Evolutionary conservation across 2,113 vertebrate genomes (phyloP).

Genomic region (Apteryx owenii): DNA sequence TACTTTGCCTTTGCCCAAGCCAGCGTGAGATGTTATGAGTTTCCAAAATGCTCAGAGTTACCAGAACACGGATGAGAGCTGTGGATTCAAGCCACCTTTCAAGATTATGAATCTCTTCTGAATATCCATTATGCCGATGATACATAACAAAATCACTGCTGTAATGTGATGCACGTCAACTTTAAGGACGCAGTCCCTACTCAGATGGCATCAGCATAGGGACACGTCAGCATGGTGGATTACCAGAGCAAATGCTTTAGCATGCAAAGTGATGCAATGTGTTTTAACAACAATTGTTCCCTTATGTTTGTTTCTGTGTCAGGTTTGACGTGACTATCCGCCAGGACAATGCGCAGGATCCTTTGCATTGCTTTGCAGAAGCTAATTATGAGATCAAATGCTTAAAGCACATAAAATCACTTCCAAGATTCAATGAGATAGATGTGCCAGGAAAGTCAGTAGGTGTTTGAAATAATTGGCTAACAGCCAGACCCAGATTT

Average conservation of each 20-base stretch:
- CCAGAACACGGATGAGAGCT: slow-evolving; percentile 45
- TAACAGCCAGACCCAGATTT: slow-evolving; percentile 47
- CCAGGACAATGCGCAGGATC: slow-evolving; percentile 27
- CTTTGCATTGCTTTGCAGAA: slow-evolving; percentile 24
- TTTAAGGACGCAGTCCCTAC: slow-evolving; percentile 11
- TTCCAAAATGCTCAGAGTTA: slow-evolving; percentile 54
- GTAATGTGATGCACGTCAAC: slow-evolving; percentile 39
- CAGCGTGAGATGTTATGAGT: slow-evolving; percentile 12
- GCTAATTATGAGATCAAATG: slow-evolving; percentile 33
- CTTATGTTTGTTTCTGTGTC: slow-evolving; percentile 48
- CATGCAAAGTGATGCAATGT: slow-evolving; percentile 57
- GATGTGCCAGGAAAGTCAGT: slow-evolving; percentile 51
- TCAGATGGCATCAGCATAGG: slow-evolving; percentile 47
- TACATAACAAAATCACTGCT: slow-evolving; percentile 46
- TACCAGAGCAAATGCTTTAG: slow-evolving; percentile 59
- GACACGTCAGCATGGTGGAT: slow-evolving; percentile 62
- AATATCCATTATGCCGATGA: slow-evolving; percentile 50
- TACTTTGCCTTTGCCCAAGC: slow-evolving; percentile 47
- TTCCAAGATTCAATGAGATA: slow-evolving; percentile 27
- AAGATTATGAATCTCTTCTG: slow-evolving; percentile 47
- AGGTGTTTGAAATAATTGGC: slow-evolving; percentile 41
- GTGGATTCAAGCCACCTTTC: slow-evolving; percentile 58
- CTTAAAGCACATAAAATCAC: slow-evolving; percentile 33
- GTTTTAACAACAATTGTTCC: slow-evolving; percentile 62
- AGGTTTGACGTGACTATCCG: slow-evolving; percentile 35